A percentile compares a stretch with the other conserved stretches of the same genome.
Conservation (phyloP, 2,888 invertebrate genomes). For the Orthosia gracilis region DNA sequence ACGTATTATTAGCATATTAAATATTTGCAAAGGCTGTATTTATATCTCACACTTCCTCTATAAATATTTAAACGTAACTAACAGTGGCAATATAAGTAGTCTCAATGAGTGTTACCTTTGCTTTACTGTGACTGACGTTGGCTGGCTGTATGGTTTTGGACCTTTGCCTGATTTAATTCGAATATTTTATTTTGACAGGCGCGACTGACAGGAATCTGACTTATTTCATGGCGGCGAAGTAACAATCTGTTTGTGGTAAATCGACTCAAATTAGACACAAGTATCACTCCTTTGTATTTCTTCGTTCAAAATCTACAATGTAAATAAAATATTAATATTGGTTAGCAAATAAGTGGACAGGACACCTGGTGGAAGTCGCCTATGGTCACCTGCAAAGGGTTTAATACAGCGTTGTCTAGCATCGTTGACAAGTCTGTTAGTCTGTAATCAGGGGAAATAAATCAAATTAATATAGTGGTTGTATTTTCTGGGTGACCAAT, state of each 20-base stretch:
- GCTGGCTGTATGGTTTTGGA: constrained; percentile 5
- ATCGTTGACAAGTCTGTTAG: neutral
- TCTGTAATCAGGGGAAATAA: neutral
- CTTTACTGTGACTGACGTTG: neutral
- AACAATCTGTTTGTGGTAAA: too few relatives aligned
- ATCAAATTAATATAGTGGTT: too few relatives aligned
- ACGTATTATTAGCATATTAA: constrained; percentile 50
- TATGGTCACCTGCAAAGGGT: neutral
- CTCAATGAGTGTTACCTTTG: constrained; percentile 8
- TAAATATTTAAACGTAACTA: constrained; percentile 22
- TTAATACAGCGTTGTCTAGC: neutral
- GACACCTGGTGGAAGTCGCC: too few relatives aligned
- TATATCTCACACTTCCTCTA: constrained; percentile 67
- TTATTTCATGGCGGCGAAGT: constrained; percentile 1
- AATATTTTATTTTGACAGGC: constrained; percentile 2
- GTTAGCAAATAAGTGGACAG: neutral
- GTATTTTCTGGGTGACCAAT: too few relatives aligned
- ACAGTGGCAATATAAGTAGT: constrained; percentile 24
- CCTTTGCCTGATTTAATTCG: neutral
- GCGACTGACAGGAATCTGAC: too few relatives aligned
- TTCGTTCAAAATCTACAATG: neutral
- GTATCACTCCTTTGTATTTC: neutral
- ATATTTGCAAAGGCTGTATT: constrained; percentile 48
- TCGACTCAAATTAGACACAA: too few relatives aligned
- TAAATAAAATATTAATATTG: neutral